phyloP scores from a whole-genome alignment of 1,140 invertebrate genomes.

The Tribolium castaneum region DNA sequence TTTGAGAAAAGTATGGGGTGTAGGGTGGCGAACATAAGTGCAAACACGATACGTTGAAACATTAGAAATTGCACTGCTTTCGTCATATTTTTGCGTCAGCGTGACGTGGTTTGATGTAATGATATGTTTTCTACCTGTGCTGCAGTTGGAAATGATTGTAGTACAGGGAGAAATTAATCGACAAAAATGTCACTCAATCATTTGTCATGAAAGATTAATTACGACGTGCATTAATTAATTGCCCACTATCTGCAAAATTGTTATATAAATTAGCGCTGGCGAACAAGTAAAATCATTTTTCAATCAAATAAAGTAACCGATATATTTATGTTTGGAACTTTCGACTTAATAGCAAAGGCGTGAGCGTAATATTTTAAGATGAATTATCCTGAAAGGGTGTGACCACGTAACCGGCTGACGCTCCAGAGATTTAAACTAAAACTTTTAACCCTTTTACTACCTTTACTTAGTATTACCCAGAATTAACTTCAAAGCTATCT shows the following conservation, averaged over 20 bases:
- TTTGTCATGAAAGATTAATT: conserved; percentile 30
- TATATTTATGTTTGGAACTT: conserved; percentile 31
- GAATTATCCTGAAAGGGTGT: conserved; percentile 25
- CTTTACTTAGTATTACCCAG: not conserved
- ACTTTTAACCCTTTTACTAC: conserved; percentile 25
- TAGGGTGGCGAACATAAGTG: conserved; percentile 22
- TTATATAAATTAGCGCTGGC: not conserved
- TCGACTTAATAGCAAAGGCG: conserved; percentile 28
- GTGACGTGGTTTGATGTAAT: conserved; percentile 28
- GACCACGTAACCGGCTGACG: conserved; percentile 3
- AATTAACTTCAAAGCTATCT: not conserved
- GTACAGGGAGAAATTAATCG: conserved; percentile 1
- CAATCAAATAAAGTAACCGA: conserved; percentile 14
- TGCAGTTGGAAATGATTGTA: conserved; percentile 8
- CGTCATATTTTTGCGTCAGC: conserved; percentile 36
- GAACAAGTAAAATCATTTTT: not conserved
- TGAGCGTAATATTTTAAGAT: conserved; percentile 27
- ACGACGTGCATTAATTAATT: conserved; percentile 3
- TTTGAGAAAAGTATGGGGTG: conserved; percentile 23
- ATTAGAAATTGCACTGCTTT: conserved; percentile 38
- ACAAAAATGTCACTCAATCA: conserved; percentile 32
- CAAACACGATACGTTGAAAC: conserved; percentile 39
- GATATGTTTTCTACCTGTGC: conserved; percentile 14
- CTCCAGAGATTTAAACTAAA: conserved; percentile 10
- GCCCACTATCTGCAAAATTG: conserved; percentile 1